A percentile compares a stretch with the other conserved stretches of the same genome.
Evolutionary conservation across 2,888 invertebrate genomes (phyloP).

Genomic region (Drosophila limbata): DNA sequence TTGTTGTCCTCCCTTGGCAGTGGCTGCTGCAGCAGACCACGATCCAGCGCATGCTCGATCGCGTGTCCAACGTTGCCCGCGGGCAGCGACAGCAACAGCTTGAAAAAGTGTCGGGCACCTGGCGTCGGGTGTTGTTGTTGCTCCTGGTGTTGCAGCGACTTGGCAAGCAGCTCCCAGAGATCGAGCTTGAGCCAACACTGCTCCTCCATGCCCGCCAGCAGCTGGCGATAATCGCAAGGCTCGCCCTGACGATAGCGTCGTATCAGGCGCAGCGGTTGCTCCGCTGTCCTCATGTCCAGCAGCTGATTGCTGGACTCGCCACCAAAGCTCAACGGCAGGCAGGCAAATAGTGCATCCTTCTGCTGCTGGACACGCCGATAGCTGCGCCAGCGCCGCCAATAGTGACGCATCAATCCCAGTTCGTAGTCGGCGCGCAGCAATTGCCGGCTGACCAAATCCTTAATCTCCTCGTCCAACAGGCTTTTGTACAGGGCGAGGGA

Average conservation of each 20-base stretch:
- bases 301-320: constrained; percentile 66
- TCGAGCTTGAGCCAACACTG: constrained; percentile 68
- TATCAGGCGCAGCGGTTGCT: constrained; percentile 84
- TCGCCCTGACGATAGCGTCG: constrained; percentile 86
- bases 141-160: constrained; percentile 41
- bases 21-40: constrained; percentile 71
- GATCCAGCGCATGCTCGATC: constrained; percentile 78
- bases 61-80: constrained; percentile 64
- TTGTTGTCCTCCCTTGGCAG: background rate
- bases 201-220: constrained; percentile 57
- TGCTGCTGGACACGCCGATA: constrained; percentile 84
- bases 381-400: constrained; percentile 86
- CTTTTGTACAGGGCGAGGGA: constrained; percentile 16
- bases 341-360: constrained; percentile 86
- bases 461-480: constrained; percentile 22
- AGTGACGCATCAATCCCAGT: constrained; percentile 83
- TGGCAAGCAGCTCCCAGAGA: constrained; percentile 70
- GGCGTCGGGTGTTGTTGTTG: constrained; percentile 33
- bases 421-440: constrained; percentile 61
- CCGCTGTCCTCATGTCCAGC: constrained; percentile 64
- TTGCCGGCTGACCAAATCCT: constrained; percentile 5
- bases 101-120: constrained; percentile 74
- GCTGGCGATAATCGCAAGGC: constrained; percentile 75
- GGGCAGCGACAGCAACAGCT: constrained; percentile 80
- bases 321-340: constrained; percentile 87